Conservation (phyloP, 2,113 vertebrate genomes). For the Dinomys branickii region DNA sequence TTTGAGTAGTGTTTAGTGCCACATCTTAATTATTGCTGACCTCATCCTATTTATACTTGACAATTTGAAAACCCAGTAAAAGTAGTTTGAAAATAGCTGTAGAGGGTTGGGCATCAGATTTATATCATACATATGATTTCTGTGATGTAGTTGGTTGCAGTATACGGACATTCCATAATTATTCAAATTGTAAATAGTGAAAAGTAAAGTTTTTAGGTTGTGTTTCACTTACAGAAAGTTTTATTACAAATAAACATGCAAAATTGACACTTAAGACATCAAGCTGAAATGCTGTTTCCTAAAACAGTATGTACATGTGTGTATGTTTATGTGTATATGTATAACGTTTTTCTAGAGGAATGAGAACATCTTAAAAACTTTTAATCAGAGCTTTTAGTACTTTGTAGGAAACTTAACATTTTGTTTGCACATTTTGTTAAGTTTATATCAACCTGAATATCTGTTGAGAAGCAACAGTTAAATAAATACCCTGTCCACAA, state of each 20-base stretch:
- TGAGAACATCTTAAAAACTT: conserved; percentile 50
- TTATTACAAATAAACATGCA: conserved; percentile 66
- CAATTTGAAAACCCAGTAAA: conserved; percentile 43
- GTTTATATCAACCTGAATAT: not conserved
- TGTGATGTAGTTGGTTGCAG: conserved; percentile 27
- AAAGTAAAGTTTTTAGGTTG: conserved; percentile 60
- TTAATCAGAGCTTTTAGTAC: conserved; percentile 28
- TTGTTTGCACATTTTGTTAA: not conserved
- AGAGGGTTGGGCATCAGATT: conserved; percentile 50
- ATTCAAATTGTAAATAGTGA: conserved; percentile 56
- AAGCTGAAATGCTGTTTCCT: not conserved
- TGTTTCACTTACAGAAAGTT: conserved; percentile 46
- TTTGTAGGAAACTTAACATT: conserved; percentile 37
- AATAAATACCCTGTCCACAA: not conserved
- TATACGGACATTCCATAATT: conserved; percentile 2
- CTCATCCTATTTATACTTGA: conserved; percentile 69
- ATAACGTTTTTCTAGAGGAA: conserved; percentile 25
- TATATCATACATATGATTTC: conserved; percentile 58
- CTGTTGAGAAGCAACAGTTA: not conserved
- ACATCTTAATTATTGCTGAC: conserved; percentile 71
- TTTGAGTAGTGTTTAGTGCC: conserved; percentile 70
- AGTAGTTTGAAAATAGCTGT: conserved; percentile 59
- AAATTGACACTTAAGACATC: conserved; percentile 39
- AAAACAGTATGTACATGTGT: not conserved
- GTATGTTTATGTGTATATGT: not conserved